Evolutionary conservation across 1,140 invertebrate genomes (phyloP), one percentile per base, ranked within the genome.

Genomic region (Pogonognathellus flavescens): DNA sequence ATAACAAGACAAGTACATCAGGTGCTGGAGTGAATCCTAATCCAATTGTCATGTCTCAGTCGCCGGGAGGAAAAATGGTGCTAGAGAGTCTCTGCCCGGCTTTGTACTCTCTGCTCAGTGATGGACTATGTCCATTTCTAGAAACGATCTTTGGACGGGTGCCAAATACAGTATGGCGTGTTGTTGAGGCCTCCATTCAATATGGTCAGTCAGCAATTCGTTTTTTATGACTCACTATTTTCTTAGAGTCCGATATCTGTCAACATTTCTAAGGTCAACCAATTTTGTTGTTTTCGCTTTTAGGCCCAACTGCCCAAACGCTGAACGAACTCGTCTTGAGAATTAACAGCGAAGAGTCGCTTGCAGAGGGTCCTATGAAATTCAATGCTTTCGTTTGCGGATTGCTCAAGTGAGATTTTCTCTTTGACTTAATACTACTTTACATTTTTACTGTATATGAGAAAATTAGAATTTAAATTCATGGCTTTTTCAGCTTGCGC

Each of bases 311-410:
- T 60, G 96, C 95, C 7, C 94, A 96, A 90, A 94, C 95, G n/a
- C 91, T 97, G 1, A 95, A 96, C 91, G 96, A 97, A 89, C 91
- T 97, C 66, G 95, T 97, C 11, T 93, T 96, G 90, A 93, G 95
- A 89, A 94, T 97, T 87, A 97, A 96, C 90, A 94, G 93, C 87
- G 96, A 96, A 91, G 94, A 96, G 89, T 93, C 94, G 59, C 93
- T 97, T 1, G 94, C 94, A 5, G 95, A 97, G 90, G 95, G 95
- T 85, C 93, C 95, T 89, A 93, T 96, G 84, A 97, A 96, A 90
- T 97, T 97, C 89, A 96, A 97, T 90, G 96, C 96, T 81, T 97
- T 97, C 90, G 94, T 97, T 86, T 94, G 96, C 91, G 96, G 96
- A 55, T 91, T 97, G 81, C 91, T 97, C n/a, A 97, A 97, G 94